Conservation (phyloP, 2,888 invertebrate genomes). For the Shargacucullia verbasci region DNA sequence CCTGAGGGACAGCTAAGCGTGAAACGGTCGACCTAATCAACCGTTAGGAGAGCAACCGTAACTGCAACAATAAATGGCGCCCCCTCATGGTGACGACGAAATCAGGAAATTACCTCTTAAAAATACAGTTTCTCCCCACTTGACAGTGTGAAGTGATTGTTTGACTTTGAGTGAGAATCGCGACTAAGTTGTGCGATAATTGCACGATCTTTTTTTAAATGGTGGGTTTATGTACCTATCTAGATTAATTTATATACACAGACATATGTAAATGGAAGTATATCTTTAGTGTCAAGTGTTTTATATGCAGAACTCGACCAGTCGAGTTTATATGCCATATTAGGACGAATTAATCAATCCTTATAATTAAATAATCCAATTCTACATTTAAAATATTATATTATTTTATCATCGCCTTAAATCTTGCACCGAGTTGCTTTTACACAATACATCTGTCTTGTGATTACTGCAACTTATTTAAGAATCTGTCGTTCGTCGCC, state of each 20-base stretch:
- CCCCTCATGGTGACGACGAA: slow-evolving; percentile 57
- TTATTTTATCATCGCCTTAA: slow-evolving; percentile 5
- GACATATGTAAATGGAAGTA: too few species aligned
- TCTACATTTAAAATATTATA: too few species aligned
- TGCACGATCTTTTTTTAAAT: slow-evolving; percentile 3
- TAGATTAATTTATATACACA: too few species aligned
- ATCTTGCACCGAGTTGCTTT: slow-evolving; percentile 12
- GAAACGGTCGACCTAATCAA: slow-evolving; percentile 73
- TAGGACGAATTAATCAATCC: too few species aligned
- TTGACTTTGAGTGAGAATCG: slow-evolving; percentile 16
- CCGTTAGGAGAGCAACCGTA: slow-evolving; percentile 66
- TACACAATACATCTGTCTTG: slow-evolving; percentile 22
- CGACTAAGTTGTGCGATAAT: slow-evolving; percentile 4
- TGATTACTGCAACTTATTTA: slow-evolving; percentile 59
- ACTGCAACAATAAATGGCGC: slow-evolving; percentile 68
- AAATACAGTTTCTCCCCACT: slow-evolving; percentile 63
- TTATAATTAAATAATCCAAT: too few species aligned
- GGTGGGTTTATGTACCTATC: too few species aligned
- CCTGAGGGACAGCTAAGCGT: slow-evolving; percentile 74
- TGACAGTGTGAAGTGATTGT: slow-evolving; percentile 26
- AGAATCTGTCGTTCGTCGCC: slow-evolving; percentile 61
- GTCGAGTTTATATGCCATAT: too few species aligned
- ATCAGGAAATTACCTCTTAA: slow-evolving; percentile 75
- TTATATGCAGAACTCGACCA: too few species aligned
- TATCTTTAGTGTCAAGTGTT: too few species aligned